Evolutionary conservation across 2,888 invertebrate genomes (phyloP).

Genomic region (Callyntrura guangdongensis): DNA sequence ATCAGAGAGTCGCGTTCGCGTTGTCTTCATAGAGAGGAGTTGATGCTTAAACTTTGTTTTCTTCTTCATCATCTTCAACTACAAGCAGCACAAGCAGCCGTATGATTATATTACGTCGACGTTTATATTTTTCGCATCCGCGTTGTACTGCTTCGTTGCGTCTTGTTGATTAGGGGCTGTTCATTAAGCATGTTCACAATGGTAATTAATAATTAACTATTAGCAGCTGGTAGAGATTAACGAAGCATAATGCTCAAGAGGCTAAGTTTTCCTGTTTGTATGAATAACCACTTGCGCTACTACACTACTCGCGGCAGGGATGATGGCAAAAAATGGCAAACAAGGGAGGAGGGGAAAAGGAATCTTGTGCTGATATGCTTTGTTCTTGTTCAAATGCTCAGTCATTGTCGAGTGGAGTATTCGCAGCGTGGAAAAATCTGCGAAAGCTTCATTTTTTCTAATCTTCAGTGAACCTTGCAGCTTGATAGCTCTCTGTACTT

Average conservation of each 20-base stretch:
- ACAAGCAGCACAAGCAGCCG: neutral
- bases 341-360: conserved; percentile 16
- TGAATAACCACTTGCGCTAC: neutral
- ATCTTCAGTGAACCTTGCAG: conserved; percentile 39
- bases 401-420: conserved; percentile 33
- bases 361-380: conserved; percentile 40
- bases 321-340: conserved; percentile 11
- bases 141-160: conserved; percentile 44
- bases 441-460: conserved; percentile 19
- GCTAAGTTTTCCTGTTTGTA: neutral
- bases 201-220: neutral
- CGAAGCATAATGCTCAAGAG: neutral
- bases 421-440: conserved; percentile 2
- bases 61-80: conserved; percentile 15
- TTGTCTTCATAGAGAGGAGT: neutral
- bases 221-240: too few relatives aligned
- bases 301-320: neutral
- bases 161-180: conserved; percentile 32
- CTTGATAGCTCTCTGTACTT: neutral
- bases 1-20: neutral
- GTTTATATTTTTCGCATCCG: conserved; percentile 50
- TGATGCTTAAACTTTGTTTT: neutral
- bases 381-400: conserved; percentile 57
- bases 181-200: neutral
- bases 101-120: neutral